phyloP scores from a whole-genome alignment of 2,113 vertebrate genomes.

The Psammodynastes pulverulentus region DNA sequence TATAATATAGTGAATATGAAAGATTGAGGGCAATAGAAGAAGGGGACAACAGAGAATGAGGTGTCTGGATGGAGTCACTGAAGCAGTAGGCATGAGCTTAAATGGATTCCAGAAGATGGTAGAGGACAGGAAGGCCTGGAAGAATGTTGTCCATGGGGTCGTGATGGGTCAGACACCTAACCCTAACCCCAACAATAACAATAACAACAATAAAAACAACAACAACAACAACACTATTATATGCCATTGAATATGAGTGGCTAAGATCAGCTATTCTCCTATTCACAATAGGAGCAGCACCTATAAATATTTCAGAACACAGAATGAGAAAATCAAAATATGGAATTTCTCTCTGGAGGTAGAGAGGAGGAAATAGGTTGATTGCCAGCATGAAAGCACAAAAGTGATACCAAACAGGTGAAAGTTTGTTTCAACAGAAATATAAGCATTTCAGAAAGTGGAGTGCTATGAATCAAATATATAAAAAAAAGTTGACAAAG shows the following conservation, averaged over 20 bases:
- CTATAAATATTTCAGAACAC: not conserved
- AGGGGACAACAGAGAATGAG: too few relatives aligned
- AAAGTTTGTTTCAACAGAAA: not conserved
- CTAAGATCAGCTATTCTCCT: not conserved
- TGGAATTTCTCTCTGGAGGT: not conserved
- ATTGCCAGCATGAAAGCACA: not conserved
- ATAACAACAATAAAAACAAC: too few relatives aligned
- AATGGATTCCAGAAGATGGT: too few relatives aligned
- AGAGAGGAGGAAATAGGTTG: not conserved
- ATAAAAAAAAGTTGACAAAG: not conserved
- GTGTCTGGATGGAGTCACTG: too few relatives aligned
- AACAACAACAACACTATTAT: too few relatives aligned
- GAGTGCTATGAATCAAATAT: not conserved
- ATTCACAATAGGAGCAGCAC: not conserved
- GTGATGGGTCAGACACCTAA: too few relatives aligned
- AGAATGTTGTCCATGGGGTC: too few relatives aligned
- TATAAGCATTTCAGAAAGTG: not conserved
- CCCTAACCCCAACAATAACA: too few relatives aligned
- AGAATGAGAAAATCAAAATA: not conserved
- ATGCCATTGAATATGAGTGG: not conserved
- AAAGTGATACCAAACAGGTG: not conserved
- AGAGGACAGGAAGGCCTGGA: too few relatives aligned
- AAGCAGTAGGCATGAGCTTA: too few relatives aligned
- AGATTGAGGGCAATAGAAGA: too few relatives aligned
- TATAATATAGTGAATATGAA: too few relatives aligned